Base-by-base conservation (phyloP, 2,113 vertebrate genomes). In the Rhinoptilus africanus region DNA sequence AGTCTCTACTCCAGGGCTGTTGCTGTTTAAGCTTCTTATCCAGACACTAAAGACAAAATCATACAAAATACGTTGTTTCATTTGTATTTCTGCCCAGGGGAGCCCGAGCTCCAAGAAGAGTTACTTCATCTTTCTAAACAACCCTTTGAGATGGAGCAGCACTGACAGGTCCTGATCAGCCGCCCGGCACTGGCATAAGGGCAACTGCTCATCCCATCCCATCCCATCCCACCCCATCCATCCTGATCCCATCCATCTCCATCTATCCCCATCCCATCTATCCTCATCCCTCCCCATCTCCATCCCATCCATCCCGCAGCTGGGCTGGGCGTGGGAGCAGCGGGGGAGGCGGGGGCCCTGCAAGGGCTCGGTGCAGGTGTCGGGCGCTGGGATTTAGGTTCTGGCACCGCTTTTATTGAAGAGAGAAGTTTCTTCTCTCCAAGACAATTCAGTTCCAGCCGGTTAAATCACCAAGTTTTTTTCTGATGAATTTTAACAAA, bases 11-110 rank as follows among this genome's bases (percentile, higher is more conserved):
- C 63, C 41, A 54, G 74, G 89, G 57, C 89, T 85, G 67, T n/a
- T 7, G 32, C 67, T 90, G 75, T 48, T 94, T 43, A 34, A 92
- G 93, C 92, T 92, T 91, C 92, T 92, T 78, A 95, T 66, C 89
- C 87, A 85, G 69, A 62, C 39, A 53, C 67, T 72, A 5, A 76
- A 69, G 63, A 92, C 51, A 93, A 89, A 85, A 82, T 76, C 56
- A 47, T 56, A 37, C 64, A 54, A 73, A 91, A 56, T 34, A 26
- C 6, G 3, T 72, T 57, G 50, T 73, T 95, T 54, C 85, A 27
- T 83, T 94, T 90, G 93, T 73, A 50, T 72, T 35, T 39, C 72
- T 95, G 93, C 88, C 95, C 90, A 67, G 63, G 67, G 59, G 85
- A 74, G 35, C 34, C 56, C 3, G 15, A 26, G 76, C 78, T 94